These are phyloP conservation scores for Gibbula magus DNA, from an alignment of 2,888 invertebrate species.

Conservation along the genomic window DNA sequence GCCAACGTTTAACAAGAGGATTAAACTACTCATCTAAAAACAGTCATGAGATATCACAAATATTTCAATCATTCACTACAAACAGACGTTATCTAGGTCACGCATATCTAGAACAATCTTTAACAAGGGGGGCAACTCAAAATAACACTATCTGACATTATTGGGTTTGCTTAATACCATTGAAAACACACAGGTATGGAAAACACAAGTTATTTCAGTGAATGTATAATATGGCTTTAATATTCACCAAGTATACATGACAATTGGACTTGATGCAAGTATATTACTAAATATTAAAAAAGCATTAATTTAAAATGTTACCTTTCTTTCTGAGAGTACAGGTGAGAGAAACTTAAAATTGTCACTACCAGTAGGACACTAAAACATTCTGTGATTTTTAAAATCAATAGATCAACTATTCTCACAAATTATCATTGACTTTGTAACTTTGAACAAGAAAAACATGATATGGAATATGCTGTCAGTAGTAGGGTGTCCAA, in stretches of 20 bases:
- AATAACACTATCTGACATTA: neutral
- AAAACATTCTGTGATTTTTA: neutral
- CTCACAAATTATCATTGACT: neutral
- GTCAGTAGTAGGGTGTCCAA: conserved; percentile 8
- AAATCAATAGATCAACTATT: neutral
- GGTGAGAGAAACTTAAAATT: neutral
- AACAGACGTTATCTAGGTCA: neutral
- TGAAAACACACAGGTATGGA: too few species aligned
- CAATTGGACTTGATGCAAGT: neutral
- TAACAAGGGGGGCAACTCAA: neutral
- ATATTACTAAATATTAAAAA: neutral
- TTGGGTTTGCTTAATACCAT: neutral
- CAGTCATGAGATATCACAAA: conserved; percentile 11
- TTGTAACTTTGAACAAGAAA: neutral
- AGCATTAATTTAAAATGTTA: conserved; percentile 6
- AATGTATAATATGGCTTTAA: neutral
- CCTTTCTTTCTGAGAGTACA: neutral
- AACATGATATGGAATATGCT: neutral
- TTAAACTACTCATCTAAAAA: conserved; percentile 8
- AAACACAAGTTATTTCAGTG: neutral
- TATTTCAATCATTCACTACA: neutral
- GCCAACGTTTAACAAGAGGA: neutral
- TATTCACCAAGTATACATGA: conserved; percentile 1
- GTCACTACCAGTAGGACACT: conserved; percentile 3
- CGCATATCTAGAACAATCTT: neutral